Conservation (phyloP, 2,797 vertebrate species). For the Halcyon chelicuti region DNA sequence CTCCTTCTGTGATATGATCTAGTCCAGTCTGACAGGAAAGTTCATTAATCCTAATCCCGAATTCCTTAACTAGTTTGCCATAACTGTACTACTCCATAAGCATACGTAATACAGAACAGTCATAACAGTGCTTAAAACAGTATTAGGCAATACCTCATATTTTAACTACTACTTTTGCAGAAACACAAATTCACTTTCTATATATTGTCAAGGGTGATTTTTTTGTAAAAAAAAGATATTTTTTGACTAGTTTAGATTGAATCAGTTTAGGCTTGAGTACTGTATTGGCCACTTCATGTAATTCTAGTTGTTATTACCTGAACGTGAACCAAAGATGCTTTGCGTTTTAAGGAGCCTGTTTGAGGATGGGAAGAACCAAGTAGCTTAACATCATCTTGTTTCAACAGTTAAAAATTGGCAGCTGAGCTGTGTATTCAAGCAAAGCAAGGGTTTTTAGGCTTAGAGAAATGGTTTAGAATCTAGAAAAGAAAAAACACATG, state of each 20-base stretch:
- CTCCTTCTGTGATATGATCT: conserved; percentile 27
- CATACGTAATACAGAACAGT: background rate
- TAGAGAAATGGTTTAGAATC: background rate
- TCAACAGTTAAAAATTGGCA: background rate
- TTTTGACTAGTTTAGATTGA: background rate
- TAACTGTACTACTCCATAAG: background rate
- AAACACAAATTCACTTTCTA: background rate
- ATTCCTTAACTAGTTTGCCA: background rate
- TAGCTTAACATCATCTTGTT: background rate
- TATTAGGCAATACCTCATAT: background rate
- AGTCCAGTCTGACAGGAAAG: conserved; percentile 18
- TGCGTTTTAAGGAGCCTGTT: background rate
- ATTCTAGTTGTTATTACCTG: background rate
- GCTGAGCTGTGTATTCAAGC: background rate
- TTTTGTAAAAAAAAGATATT: background rate
- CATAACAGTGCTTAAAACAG: conserved; percentile 18
- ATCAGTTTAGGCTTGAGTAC: background rate
- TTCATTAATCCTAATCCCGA: background rate
- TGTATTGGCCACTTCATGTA: background rate
- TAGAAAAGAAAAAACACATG: background rate
- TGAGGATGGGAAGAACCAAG: background rate
- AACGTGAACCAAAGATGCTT: background rate
- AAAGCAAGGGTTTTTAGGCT: background rate
- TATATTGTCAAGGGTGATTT: background rate
- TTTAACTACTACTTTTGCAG: background rate